Percentiles rank a stretch among this genome's conserved stretches.
phyloP scores from a whole-genome alignment of 2,888 invertebrate species.

The Stenurella melanura region DNA sequence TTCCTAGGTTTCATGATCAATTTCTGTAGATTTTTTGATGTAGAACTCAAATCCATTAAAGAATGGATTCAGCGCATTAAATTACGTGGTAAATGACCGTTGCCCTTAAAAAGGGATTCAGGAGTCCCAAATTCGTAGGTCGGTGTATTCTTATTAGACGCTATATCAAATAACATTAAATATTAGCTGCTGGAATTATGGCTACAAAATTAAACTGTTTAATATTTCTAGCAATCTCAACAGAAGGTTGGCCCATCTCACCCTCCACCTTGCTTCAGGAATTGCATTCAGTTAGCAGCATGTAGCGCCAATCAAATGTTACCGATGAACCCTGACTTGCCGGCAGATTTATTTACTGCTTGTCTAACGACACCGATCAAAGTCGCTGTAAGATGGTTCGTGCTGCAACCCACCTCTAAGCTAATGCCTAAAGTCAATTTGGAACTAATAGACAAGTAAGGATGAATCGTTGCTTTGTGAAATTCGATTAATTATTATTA shows the following conservation, averaged over 20 bases:
- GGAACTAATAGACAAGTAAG: conserved; percentile 93
- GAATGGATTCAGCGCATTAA: too few species aligned
- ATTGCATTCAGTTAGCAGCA: conserved; percentile 97
- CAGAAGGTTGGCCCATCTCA: conserved; percentile 37
- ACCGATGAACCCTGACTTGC: conserved; percentile 98
- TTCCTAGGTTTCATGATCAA: too few species aligned
- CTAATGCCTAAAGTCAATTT: conserved; percentile 87
- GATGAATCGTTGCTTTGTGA: too few species aligned
- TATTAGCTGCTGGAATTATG: too few species aligned
- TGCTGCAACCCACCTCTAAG: conserved; percentile 87
- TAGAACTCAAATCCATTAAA: too few species aligned
- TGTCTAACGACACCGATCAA: conserved; percentile 99
- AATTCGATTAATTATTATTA: too few species aligned
- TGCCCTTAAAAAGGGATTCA: too few species aligned
- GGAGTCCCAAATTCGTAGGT: too few species aligned
- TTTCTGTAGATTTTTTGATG: too few species aligned
- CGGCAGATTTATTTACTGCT: conserved; percentile 97
- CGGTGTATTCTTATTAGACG: too few species aligned
- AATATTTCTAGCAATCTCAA: conserved; percentile 53
- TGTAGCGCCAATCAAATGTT: conserved; percentile 94
- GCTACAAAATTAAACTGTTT: not conserved
- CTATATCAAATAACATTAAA: too few species aligned
- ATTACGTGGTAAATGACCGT: too few species aligned
- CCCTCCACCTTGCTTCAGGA: conserved; percentile 81
- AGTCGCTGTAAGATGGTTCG: conserved; percentile 96